Conservation (phyloP, 2,888 invertebrate genomes). For the Autographa pulchrina region DNA sequence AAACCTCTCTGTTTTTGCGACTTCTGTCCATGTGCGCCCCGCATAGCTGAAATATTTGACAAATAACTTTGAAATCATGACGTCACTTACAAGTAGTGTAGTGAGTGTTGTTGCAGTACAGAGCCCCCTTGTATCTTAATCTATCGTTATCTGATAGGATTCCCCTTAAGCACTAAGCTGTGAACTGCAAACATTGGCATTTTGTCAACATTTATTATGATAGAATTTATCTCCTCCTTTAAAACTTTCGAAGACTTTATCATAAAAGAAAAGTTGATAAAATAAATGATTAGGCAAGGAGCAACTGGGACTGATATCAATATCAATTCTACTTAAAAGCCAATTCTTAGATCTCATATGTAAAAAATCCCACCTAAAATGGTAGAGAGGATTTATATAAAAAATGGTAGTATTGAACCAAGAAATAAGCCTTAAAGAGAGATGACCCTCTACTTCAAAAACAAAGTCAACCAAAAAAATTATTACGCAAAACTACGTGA, state of each 20-base stretch:
- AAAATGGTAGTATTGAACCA: neutral
- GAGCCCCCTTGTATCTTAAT: constrained; percentile 26
- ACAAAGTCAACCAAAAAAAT: constrained; percentile 44
- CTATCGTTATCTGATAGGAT: constrained; percentile 24
- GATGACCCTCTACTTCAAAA: constrained; percentile 39
- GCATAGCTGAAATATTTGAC: too few species aligned
- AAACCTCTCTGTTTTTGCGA: too few species aligned
- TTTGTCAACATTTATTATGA: constrained; percentile 15
- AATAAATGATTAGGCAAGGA: too few species aligned
- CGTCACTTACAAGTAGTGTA: neutral
- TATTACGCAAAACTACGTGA: constrained; percentile 71
- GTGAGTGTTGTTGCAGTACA: constrained; percentile 7
- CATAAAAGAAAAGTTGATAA: too few species aligned
- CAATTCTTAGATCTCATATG: too few species aligned
- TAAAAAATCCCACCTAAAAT: too few species aligned
- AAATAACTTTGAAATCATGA: neutral
- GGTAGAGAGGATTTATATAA: neutral
- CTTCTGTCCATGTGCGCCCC: too few species aligned
- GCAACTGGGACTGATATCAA: too few species aligned
- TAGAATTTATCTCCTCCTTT: neutral
- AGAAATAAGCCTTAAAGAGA: constrained; percentile 22
- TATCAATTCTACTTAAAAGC: too few species aligned
- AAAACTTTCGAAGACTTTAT: too few species aligned
- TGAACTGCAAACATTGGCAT: constrained; percentile 30
- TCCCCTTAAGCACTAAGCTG: constrained; percentile 22